These are phyloP conservation scores for Atlantisia rogersi DNA, from an alignment of 2,113 vertebrate genomes.

Conservation along the genomic window DNA sequence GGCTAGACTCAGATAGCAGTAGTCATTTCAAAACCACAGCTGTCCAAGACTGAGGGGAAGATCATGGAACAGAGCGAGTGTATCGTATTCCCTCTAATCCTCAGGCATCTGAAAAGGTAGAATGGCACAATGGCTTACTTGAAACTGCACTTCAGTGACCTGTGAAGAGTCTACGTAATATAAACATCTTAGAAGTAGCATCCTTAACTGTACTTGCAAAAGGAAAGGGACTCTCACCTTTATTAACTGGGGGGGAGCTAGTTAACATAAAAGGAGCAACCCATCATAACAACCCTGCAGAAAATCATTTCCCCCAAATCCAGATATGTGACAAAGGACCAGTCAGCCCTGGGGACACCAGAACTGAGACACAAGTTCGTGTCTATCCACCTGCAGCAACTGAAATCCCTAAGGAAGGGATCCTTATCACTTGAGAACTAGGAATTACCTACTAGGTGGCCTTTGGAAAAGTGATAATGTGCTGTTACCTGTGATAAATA, in stretches of 20 bases:
- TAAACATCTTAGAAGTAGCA: no score
- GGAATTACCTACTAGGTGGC: neutral
- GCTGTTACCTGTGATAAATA: neutral
- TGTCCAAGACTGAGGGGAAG: neutral
- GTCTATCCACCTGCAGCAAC: neutral
- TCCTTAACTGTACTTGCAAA: no score
- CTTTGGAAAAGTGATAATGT: neutral
- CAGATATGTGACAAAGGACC: neutral
- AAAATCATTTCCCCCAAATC: neutral
- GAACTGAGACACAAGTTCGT: neutral
- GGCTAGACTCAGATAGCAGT: neutral
- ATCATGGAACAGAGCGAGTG: accelerated
- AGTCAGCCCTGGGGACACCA: neutral
- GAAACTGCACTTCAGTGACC: neutral
- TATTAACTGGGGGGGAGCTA: neutral
- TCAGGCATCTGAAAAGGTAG: neutral
- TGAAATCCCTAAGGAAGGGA: neutral
- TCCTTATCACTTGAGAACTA: neutral
- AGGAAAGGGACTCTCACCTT: neutral
- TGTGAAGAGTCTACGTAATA: no score
- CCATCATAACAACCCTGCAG: neutral
- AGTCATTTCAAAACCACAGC: neutral
- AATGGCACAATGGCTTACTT: neutral
- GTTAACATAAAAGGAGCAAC: neutral
- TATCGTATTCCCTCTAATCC: neutral